Base-by-base conservation (phyloP, 2,888 invertebrate genomes). In the Eupithecia subumbrata region DNA sequence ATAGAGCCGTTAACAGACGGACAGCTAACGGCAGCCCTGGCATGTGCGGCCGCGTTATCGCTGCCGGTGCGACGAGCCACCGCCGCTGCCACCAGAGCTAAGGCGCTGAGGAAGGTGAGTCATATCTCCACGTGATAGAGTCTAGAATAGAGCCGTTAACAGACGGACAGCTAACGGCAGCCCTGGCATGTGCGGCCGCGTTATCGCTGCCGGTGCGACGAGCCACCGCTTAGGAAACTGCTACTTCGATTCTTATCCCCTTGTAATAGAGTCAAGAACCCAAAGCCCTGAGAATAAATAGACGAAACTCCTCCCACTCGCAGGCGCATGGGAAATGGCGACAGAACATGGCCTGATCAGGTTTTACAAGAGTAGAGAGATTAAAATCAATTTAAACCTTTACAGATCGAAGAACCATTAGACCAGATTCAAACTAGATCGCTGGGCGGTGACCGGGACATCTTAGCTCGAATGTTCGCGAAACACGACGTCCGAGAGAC, bases 401-500 rank as follows among this genome's bases (percentile, higher is more conserved):
- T 67, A n/a, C 86, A 94, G 94, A 93, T 94, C 64, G 90, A 91
- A 75, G 93, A 94, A 74, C 94, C 94, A 0, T 84, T 79, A 0
- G 94, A 94, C 9, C 91, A 91, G 71, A 89, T 91, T 4, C 89
- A 88, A 4, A 94, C 86, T 82, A 90, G 87, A 0, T 81, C 90
- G 7, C 82, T 87, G 30, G 91, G 88, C 80, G 94, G 89, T 78
- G 95, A 88, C 78, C 92, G 86, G 75, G 95, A 94, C 79, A 88
- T 95, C 8, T 77, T 95, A 0, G 95, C 95, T 75, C 96, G 96
- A 81, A 95, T 97, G 91, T 99, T 98, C 92, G 96, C 96, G 45
- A 96, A 96, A 69, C 98, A 98, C 89, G 99, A 99, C 95, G 98
- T 99, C n/a, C 95, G 97, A 0, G 99, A 99, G 94, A 99, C 99